Evolutionary conservation across 2,888 invertebrate genomes (phyloP), one percentile per base, ranked within the genome.

Genomic region (Rambutsinella grinnellia): DNA sequence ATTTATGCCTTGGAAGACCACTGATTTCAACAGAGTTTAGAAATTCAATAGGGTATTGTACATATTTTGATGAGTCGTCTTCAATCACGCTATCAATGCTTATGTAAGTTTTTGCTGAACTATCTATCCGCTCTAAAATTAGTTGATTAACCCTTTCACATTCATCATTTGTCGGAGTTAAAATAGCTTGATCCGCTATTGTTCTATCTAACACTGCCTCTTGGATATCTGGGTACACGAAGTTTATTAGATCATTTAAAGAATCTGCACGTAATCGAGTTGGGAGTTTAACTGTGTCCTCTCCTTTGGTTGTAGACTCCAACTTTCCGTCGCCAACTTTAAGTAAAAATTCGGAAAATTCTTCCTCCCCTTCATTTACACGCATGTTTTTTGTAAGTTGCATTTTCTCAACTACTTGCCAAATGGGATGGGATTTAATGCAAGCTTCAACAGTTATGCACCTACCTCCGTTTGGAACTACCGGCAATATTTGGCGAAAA

Each of bases 1-100:
- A 51, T 17, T 57, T 61, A 67, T 85, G 83, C 26, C 72, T 67
- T 36, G 83, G 81, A 24, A 84, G 58, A n/a, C 82, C 84, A 3
- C 78, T 75, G 3, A 80, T 76, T 21, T 71, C 78, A 13, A 85
- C 17, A 1, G 49, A 67, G 54, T 84, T 79, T 17, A 84, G 60
- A 53, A 76, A 82, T 65, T 84, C 83, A 2, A 67, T 28, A 10
- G 81, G 78, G 78, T 60, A 81, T 69, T 27, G 1, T 28, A 51
- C 13, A 2, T 13, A 2, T 51, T 28, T 26, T 27, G 66, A 36
- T 8, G 62, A 47, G 36, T 61, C 62, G 10, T 77, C 75, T 13
- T 27, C 0, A 26, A 78, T 78, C 6, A 85, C 62, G 8, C 66
- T 69, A 49, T 82, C 80, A 19, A 19, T 21, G 56, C 82, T 81